A percentile compares a stretch with the other conserved stretches of the same genome.
These are phyloP conservation scores for Acropora yongei DNA, from an alignment of 64 coral and sea anemone species.

Conservation along the genomic window DNA sequence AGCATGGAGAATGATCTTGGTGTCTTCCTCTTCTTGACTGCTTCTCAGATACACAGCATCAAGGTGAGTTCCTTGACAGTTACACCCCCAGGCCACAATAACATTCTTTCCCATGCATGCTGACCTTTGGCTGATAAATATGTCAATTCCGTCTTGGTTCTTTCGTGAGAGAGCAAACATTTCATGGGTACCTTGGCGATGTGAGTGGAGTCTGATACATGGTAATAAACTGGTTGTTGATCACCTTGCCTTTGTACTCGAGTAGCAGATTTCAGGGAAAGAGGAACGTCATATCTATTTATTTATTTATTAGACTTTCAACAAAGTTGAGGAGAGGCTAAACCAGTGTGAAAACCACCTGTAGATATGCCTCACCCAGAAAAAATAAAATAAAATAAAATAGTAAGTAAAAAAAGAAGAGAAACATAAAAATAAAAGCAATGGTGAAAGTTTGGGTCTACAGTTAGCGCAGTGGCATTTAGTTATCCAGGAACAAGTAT, in stretches of 20 bases:
- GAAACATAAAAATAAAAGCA: no score
- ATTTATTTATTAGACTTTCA: no score
- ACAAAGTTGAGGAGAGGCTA: not conserved
- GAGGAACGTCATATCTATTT: not conserved
- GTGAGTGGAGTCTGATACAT: not conserved
- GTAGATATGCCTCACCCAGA: conserved; percentile 7
- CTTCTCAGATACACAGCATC: not conserved
- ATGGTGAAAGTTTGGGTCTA: no score
- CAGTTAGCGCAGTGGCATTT: no score
- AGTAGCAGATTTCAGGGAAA: not conserved
- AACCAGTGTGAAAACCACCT: not conserved
- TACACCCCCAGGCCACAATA: not conserved
- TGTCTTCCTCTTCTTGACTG: no score
- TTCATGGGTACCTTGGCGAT: conserved; percentile 42
- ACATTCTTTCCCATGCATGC: not conserved
- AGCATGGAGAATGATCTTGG: no score
- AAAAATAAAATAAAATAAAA: no score
- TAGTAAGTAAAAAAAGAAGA: no score
- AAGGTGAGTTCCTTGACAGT: not conserved
- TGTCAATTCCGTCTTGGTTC: conserved; percentile 41
- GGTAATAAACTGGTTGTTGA: not conserved
- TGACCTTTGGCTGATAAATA: not conserved
- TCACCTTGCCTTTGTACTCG: not conserved
- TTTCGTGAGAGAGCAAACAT: conserved; percentile 9
- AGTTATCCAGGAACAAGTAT: no score